Percentiles rank a stretch among this genome's conserved stretches.
Evolutionary conservation across 30 jellyfish, hydroid and myxozoan species (phyloP).

Genomic region (Phacellophora camtschatica): DNA sequence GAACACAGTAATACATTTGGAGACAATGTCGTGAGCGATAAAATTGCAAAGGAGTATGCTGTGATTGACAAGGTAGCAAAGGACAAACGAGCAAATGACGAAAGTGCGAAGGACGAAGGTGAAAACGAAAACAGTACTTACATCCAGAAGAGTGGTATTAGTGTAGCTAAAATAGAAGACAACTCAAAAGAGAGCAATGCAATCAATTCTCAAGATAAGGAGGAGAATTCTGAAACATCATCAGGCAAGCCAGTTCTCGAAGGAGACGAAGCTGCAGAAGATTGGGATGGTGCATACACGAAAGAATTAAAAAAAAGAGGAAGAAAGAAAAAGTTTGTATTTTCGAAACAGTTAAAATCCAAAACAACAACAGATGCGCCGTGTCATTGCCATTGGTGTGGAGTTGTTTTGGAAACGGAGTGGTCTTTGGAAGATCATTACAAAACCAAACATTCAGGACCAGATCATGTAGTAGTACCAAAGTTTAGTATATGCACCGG

Average conservation of each 20-base stretch:
- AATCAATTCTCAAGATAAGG: not conserved
- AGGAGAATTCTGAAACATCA: not conserved
- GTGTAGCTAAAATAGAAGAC: not conserved
- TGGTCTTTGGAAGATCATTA: slow-evolving; percentile 58
- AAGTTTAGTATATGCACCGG: slow-evolving; percentile 28
- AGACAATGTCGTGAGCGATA: not conserved
- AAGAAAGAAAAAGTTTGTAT: not conserved
- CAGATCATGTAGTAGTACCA: slow-evolving; percentile 50
- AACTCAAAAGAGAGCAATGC: not conserved
- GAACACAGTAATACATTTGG: slow-evolving; percentile 2
- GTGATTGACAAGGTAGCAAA: not conserved
- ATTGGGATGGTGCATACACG: not conserved
- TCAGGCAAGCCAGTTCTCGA: not conserved
- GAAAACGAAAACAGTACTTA: not conserved
- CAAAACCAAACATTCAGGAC: slow-evolving; percentile 43
- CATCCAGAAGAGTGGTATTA: not conserved
- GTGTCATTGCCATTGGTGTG: slow-evolving; percentile 39
- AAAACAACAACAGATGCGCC: not conserved
- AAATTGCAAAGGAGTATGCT: not conserved
- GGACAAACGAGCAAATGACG: not conserved
- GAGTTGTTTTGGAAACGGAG: slow-evolving; percentile 38
- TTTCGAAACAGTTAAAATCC: not conserved
- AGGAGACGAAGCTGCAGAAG: not conserved
- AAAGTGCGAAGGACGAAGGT: not conserved
- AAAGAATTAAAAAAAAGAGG: not conserved